These are phyloP conservation scores for Gymnocheta viridis DNA, from an alignment of 2,888 invertebrate species.

Conservation along the genomic window DNA sequence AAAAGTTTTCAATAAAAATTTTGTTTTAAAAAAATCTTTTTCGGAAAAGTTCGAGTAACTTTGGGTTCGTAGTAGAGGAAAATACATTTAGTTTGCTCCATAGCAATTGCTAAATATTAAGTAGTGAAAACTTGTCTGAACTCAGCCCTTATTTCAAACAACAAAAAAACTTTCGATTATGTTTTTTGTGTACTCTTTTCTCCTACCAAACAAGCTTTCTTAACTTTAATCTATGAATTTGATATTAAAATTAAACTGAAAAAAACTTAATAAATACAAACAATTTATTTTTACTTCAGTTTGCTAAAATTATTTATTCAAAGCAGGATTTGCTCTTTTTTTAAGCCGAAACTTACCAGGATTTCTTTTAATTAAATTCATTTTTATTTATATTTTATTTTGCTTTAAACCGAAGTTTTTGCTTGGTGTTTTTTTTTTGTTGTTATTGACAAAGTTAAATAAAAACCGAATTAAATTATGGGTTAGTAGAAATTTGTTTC, in stretches of 20 bases:
- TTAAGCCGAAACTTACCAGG: not conserved
- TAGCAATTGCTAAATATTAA: no score
- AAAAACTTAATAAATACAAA: not conserved
- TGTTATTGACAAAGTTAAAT: constrained; percentile 22
- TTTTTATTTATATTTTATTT: constrained; percentile 52
- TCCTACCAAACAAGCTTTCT: constrained; percentile 8
- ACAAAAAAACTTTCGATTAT: not conserved
- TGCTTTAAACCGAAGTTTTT: not conserved
- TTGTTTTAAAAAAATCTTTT: no score
- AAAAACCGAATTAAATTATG: constrained; percentile 33
- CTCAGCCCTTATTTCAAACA: not conserved
- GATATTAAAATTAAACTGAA: constrained; percentile 25
- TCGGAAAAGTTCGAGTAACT: no score
- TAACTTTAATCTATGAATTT: constrained; percentile 60
- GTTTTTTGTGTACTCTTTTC: not conserved
- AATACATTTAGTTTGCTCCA: no score
- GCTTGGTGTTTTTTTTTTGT: not conserved
- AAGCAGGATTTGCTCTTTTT: constrained; percentile 39
- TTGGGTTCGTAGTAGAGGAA: no score
- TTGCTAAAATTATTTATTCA: constrained; percentile 49
- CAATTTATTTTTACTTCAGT: constrained; percentile 15
- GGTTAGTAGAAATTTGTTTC: not conserved
- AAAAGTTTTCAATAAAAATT: no score
- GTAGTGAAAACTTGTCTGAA: no score
- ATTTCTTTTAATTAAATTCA: constrained; percentile 60